Conservation (phyloP, 2,888 invertebrate species). For the Cetonia aurata region DNA sequence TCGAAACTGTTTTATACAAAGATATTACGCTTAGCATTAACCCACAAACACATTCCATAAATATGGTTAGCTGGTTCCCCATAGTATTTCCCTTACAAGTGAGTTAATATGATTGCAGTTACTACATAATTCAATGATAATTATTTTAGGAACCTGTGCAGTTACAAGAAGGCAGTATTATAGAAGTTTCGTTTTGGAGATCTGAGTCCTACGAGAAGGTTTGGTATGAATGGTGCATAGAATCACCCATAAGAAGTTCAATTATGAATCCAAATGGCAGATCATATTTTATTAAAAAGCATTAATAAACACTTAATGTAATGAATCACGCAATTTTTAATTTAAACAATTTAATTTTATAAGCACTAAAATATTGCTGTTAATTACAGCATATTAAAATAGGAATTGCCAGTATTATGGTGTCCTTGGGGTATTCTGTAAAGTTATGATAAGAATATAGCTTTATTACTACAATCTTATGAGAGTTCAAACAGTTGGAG, state of each 20-base stretch:
- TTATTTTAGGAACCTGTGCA: slow-evolving; percentile 77
- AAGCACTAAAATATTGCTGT: too few species aligned
- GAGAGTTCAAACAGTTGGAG: too few species aligned
- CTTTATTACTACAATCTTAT: too few species aligned
- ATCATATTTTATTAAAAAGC: slow-evolving; percentile 74
- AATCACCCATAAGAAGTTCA: slow-evolving; percentile 71
- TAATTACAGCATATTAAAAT: too few species aligned
- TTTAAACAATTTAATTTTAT: too few species aligned
- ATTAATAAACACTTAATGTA: slow-evolving; percentile 28
- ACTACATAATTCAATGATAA: slow-evolving; percentile 19
- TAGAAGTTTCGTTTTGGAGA: slow-evolving; percentile 91
- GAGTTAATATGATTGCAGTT: slow-evolving; percentile 55
- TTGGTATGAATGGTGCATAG: slow-evolving; percentile 96
- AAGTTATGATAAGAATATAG: too few species aligned
- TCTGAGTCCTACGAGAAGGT: slow-evolving; percentile 83
- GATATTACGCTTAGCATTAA: slow-evolving; percentile 90
- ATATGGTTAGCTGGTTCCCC: slow-evolving; percentile 99
- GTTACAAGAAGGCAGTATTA: slow-evolving; percentile 76
- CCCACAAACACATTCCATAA: slow-evolving; percentile 88
- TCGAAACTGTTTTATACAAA: slow-evolving; percentile 89
- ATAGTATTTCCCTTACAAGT: slow-evolving; percentile 92
- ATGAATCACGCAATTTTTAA: too few species aligned
- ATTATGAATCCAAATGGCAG: slow-evolving; percentile 82
- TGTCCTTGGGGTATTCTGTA: too few species aligned
- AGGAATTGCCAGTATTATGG: too few species aligned